Conservation (phyloP, 2,113 vertebrate genomes). For the Lontra canadensis region DNA sequence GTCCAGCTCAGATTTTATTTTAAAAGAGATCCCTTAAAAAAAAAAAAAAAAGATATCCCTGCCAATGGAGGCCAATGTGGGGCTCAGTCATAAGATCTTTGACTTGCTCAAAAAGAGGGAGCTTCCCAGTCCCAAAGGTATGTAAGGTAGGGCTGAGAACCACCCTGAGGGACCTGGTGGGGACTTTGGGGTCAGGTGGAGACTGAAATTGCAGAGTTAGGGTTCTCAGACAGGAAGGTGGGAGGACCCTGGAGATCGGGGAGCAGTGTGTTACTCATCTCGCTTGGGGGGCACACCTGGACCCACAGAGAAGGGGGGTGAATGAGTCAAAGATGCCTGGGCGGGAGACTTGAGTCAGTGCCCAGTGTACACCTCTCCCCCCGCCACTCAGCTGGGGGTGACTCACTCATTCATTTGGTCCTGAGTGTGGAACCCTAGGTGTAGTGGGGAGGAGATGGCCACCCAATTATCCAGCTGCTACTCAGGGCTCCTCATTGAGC, state of each 20-base stretch:
- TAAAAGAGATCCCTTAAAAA: neutral
- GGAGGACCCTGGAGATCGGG: neutral
- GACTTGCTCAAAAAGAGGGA: neutral
- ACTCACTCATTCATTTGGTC: slow-evolving; percentile 18
- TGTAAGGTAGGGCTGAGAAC: neutral
- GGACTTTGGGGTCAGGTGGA: neutral
- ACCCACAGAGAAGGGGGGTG: neutral
- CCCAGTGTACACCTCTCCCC: neutral
- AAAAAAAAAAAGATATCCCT: neutral
- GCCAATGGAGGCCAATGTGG: neutral
- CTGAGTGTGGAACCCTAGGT: neutral
- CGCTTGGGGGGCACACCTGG: neutral
- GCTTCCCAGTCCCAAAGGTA: neutral
- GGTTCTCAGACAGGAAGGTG: neutral
- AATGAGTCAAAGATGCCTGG: neutral
- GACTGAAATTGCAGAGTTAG: neutral
- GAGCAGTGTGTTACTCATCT: neutral
- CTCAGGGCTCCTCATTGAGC: neutral
- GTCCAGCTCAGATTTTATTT: neutral
- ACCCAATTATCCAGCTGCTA: neutral
- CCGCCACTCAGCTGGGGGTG: neutral
- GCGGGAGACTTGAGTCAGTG: neutral
- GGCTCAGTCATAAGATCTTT: neutral
- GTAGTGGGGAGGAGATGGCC: neutral
- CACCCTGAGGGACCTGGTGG: rapidly evolving